Base-by-base conservation (phyloP, 2,113 vertebrate species). In the Fukomys damarensis region DNA sequence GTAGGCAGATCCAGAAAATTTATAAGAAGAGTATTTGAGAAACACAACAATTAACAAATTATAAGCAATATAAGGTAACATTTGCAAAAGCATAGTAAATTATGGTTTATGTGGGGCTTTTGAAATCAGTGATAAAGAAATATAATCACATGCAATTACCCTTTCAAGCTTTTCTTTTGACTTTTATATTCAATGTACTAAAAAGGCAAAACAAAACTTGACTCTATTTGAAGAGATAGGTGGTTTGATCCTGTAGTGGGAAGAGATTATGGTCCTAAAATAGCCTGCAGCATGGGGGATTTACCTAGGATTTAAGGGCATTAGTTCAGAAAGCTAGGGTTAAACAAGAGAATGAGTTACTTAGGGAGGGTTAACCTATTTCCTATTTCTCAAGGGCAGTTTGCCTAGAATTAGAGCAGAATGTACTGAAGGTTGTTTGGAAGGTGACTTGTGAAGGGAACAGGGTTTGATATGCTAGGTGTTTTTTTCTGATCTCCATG, bases 281-380 rank as follows among this genome's bases (percentile, higher is more conserved):
- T 94, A 96, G 92, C 77, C 90, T 88, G 92, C 38, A 3, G 85
- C 90, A 13, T 87, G 59, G 77, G 77, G 92, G 95, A 97, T 96
- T 97, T 97, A 96, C 65, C 70, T 82, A 77, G 96, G 97, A 97
- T 96, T 97, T 97, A 74, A 87, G 90, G 96, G 85, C 68, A 87
- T 97, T 97, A 95, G 81, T 52, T 79, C 26, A n/a, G 88, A 97
- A 97, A 97, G 94, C 94, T 49, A 46, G 92, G 96, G 96, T 98
- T 98, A 98, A 97, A 97, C 76, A 92, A 85, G 11, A 96, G 96
- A 97, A 95, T 91, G 87, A 96, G 94, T 97, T 81, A 74, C 92
- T 95, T 79, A 77, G 59, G 94, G 46, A 96, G 96, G 94, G 96
- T 88, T 94, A 96, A 96, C 84, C 41, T 95, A 52, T 79, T 95